Base-by-base conservation (phyloP, 2,797 vertebrate species). In the Coccyzus lansbergi region DNA sequence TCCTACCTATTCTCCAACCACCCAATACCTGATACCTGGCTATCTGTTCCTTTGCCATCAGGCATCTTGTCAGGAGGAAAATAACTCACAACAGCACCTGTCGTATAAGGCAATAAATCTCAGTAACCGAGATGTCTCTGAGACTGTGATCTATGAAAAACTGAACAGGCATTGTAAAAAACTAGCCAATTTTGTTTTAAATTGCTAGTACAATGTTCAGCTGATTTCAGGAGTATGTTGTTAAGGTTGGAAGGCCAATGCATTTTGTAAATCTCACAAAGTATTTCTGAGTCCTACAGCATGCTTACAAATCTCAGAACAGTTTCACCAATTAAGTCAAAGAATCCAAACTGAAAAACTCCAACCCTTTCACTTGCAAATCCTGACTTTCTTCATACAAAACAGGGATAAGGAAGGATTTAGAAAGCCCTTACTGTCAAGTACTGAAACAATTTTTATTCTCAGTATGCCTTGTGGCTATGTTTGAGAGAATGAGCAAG, bases 371-470 rank as follows among this genome's bases (percentile, higher is more conserved):
- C 83, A 75, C 65, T 95, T 95, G 80, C 81, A 97, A 96, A 96
- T 96, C 83, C 86, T 3, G 29, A 94, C 52, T 92, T 90, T 86
- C 55, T 88, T 95, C 64, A 44, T 79, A 46, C 65, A 44, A 71
- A 65, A 51, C 48, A 88, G 58, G 89, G 93, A 96, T 94, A 94
- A 96, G 34, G 33, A 67, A 85, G 86, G 92, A 94, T 96, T 96
- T 95, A 77, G n/a, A 90, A 82, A 88, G 36, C 25, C 29, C 0
- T 1, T 86, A 40, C 71, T 86, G 65, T 83, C 90, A 91, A 91
- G 72, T 42, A 48, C 20, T 42, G 60, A 85, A 90, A 42, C 10
- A 85, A 18, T 90, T 95, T 92, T 93, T 64, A 91, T 91, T 95
- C 59, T 92, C 53, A 84, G 12, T 83, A 68, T 86, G 56, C 42